Conservation (phyloP, 2,797 vertebrate genomes). For the Dermochelys coriacea region DNA sequence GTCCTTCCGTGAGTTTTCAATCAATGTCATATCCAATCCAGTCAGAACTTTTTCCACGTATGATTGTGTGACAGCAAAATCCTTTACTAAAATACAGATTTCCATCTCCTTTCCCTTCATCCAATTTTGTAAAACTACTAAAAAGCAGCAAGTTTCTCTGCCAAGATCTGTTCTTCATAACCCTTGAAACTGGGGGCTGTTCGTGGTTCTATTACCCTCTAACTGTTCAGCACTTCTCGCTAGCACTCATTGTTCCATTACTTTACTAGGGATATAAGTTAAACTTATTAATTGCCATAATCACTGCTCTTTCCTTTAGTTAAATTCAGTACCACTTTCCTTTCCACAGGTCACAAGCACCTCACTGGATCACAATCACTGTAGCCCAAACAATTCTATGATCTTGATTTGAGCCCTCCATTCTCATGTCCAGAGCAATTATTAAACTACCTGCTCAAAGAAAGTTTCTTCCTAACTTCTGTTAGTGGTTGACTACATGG, state of each 20-base stretch:
- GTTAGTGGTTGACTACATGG: neutral
- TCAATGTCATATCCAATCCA: neutral
- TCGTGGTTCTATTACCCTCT: neutral
- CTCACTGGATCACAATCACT: neutral
- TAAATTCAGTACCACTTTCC: fast-evolving
- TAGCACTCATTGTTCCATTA: neutral
- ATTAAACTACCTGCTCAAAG: fast-evolving
- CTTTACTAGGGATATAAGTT: neutral
- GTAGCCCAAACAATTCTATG: fast-evolving
- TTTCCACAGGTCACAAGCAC: neutral
- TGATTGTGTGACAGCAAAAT: neutral
- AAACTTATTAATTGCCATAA: neutral
- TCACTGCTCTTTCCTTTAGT: neutral
- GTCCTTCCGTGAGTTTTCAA: fast-evolving
- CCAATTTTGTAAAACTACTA: neutral
- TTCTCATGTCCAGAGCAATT: fast-evolving
- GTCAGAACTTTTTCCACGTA: neutral
- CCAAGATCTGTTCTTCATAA: neutral
- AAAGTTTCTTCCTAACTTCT: neutral
- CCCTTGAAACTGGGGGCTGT: neutral
- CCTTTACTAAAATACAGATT: neutral
- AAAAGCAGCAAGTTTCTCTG: neutral
- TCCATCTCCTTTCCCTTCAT: neutral
- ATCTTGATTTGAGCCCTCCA: neutral
- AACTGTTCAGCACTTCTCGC: neutral